These are phyloP conservation scores for Channa argus DNA, from an alignment of 2,113 vertebrate species.

Conservation along the genomic window DNA sequence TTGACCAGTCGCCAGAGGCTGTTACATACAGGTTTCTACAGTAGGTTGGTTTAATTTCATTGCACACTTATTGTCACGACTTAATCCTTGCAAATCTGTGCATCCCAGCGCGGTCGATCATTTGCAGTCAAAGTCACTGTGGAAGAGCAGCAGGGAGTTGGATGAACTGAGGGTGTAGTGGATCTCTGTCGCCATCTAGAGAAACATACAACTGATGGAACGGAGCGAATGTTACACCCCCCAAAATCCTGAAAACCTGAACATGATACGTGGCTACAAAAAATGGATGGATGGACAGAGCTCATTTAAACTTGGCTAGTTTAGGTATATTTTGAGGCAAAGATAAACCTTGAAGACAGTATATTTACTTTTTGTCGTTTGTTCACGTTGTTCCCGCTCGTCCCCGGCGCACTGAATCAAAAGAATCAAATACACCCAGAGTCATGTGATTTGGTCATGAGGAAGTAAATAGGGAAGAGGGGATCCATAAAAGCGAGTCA, in stretches of 20 bases:
- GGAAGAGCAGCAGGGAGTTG: background rate
- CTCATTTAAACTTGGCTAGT: too few relatives aligned
- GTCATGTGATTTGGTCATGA: slow-evolving; percentile 78
- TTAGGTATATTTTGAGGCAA: too few relatives aligned
- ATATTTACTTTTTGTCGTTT: too few relatives aligned
- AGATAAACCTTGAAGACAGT: background rate
- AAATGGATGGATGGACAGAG: too few relatives aligned
- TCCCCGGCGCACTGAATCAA: slow-evolving; percentile 6
- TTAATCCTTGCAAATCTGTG: slow-evolving; percentile 22
- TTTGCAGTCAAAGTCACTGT: slow-evolving; percentile 13
- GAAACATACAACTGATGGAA: background rate
- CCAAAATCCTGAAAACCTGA: too few relatives aligned
- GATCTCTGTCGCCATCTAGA: slow-evolving; percentile 77
- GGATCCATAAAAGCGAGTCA: slow-evolving; percentile 13
- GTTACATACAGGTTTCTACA: slow-evolving; percentile 13
- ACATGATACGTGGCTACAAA: too few relatives aligned
- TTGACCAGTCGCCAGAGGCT: background rate
- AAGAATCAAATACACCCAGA: slow-evolving; percentile 53
- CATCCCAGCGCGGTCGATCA: slow-evolving; percentile 36
- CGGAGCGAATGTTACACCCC: too few relatives aligned
- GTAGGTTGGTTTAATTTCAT: slow-evolving; percentile 42
- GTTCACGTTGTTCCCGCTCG: background rate
- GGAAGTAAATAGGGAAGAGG: slow-evolving; percentile 74
- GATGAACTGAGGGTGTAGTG: slow-evolving; percentile 14
- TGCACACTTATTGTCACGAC: slow-evolving; percentile 21